Percentiles rank a stretch among this genome's conserved stretches.
phyloP scores from a whole-genome alignment of 2,113 vertebrate genomes.

The Datnioides undecimradiatus region DNA sequence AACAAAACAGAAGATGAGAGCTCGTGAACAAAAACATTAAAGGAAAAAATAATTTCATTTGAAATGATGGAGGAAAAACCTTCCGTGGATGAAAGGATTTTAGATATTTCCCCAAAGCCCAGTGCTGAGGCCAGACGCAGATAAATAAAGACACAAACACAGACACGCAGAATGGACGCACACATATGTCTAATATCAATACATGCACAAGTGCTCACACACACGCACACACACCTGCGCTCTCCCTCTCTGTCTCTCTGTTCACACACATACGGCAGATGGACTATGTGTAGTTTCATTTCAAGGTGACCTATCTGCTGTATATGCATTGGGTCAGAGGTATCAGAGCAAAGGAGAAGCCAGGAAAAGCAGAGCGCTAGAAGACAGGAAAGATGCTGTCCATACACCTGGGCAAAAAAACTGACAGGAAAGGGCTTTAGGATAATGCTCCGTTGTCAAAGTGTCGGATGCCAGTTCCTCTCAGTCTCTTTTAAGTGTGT shows the following conservation, averaged over 20 bases:
- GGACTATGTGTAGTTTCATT: constrained; percentile 46
- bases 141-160: constrained; percentile 47
- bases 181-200: constrained; percentile 46
- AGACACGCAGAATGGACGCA: constrained; percentile 10
- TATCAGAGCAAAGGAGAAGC: constrained; percentile 30
- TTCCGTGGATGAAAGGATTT: constrained; percentile 66
- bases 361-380: background rate
- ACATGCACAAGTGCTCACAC: constrained; percentile 26
- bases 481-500: constrained; percentile 73
- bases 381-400: constrained; percentile 27
- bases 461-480: constrained; percentile 42
- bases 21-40: constrained; percentile 49
- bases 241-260: constrained; percentile 6
- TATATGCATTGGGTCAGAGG: constrained; percentile 59
- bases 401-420: constrained; percentile 40
- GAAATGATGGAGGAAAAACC: constrained; percentile 48
- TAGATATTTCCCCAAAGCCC: constrained; percentile 64
- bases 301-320: constrained; percentile 77
- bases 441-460: constrained; percentile 75
- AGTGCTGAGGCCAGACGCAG: constrained; percentile 46
- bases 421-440: constrained; percentile 62
- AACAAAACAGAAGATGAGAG: constrained; percentile 38
- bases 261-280: constrained; percentile 53
- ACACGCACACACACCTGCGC: constrained; percentile 18
- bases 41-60: constrained; percentile 68